A percentile compares a stretch with the other conserved stretches of the same genome.
Conservation (phyloP, 2,888 invertebrate species). For the Erebia epiphron region DNA sequence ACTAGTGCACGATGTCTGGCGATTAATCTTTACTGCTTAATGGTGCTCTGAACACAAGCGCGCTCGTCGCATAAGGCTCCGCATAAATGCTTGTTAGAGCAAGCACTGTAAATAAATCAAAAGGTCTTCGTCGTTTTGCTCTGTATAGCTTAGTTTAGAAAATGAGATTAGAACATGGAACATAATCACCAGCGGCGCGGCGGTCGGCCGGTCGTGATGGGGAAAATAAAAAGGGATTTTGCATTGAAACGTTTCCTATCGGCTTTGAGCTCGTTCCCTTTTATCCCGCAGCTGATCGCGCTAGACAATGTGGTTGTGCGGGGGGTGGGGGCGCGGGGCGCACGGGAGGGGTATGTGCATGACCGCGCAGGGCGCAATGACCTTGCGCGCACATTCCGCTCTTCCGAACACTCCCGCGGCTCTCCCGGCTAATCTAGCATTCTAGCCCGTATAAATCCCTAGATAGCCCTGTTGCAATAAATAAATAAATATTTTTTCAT, state of each 20-base stretch:
- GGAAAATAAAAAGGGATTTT: conserved; percentile 70
- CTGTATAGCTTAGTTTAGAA: conserved; percentile 55
- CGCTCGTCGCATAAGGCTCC: conserved; percentile 51
- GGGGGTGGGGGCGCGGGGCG: conserved; percentile 37
- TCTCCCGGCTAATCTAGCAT: conserved; percentile 61
- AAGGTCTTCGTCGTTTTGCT: conserved; percentile 59
- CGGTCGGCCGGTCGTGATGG: conserved; percentile 56
- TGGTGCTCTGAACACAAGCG: conserved; percentile 42
- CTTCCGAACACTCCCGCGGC: conserved; percentile 70
- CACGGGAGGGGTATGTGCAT: conserved; percentile 69
- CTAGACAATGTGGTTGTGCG: conserved; percentile 69
- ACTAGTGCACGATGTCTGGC: conserved; percentile 38
- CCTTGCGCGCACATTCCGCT: conserved; percentile 79
- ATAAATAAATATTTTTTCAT: conserved; percentile 1
- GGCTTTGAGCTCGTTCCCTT: conserved; percentile 68
- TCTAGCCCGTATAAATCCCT: conserved; percentile 40
- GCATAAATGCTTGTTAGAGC: conserved; percentile 63
- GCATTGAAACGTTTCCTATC: conserved; percentile 76
- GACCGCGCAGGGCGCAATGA: conserved; percentile 83
- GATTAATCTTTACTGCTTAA: conserved; percentile 46
- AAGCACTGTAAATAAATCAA: conserved; percentile 69
- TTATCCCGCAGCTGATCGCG: conserved; percentile 78
- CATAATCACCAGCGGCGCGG: conserved; percentile 59
- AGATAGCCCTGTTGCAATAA: conserved; percentile 11
- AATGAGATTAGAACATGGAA: conserved; percentile 69